Base-by-base conservation (phyloP, 1,140 invertebrate species). In the Drosophila sproati region DNA sequence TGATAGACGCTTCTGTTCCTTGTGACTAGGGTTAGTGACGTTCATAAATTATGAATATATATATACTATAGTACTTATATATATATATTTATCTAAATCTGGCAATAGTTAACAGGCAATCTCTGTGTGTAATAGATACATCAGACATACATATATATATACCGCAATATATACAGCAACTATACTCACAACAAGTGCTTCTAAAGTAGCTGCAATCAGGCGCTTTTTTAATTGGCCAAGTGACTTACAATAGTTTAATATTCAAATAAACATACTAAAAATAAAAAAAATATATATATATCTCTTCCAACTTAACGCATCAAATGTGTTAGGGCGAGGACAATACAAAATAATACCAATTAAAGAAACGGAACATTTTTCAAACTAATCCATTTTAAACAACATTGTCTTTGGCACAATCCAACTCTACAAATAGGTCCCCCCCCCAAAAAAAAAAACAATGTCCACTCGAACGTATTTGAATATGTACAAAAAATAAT, bases 1-100 rank as follows among this genome's bases (percentile, higher is more conserved):
- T 74, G 59, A 80, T 78, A 80, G 66, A 70, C 67, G 77, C 75
- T 89, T 90, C 86, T 87, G 83, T 89, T 87, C 80, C 83, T 83
- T 67, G 72, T 77, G 43, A 60, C 37, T 88, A 90, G 83, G 80
- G 68, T 89, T 87, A 87, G 83, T 82, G 79, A 80, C 43, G 66
- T 75, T 75, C 55, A 48, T 52, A 64, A 79, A 68, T 45, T 47
- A 56, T 29, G 37, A 52, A 45, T 64, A 43, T 32, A 59, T 32
- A 59, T 45, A 45, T 43, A n/a, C 4, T 41, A 50, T 47, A 67
- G 39, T 45, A 41, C 48, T 62, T 28, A 32, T 41, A 3, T 62
- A 52, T 55, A 57, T 52, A 32, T 28, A 47, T 57, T 7, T 4
- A 54, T 35, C 31, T n/a, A 12, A 52, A 35, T 5, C 10, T 35